phyloP scores from a whole-genome alignment of 2,113 vertebrate genomes.

The Synchiropus splendidus region DNA sequence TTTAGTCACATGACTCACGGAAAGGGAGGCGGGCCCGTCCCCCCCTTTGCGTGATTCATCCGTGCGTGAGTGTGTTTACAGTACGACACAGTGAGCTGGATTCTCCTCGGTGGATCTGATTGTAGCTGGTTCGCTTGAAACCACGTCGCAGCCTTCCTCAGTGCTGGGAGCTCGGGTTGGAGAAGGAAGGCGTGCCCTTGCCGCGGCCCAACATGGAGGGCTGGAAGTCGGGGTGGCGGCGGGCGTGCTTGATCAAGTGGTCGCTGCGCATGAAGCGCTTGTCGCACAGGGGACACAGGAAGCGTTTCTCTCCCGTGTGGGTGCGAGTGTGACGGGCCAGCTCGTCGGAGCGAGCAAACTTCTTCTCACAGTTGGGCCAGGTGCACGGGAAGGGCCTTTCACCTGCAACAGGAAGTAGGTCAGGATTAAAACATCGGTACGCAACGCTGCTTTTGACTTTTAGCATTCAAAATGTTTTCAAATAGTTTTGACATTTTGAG shows the following conservation, averaged over 20 bases:
- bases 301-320: conserved; percentile 71
- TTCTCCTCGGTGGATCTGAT: conserved; percentile 32
- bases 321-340: conserved; percentile 72
- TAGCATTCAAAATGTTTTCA: too few relatives aligned
- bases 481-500: too few relatives aligned
- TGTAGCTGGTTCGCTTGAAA: conserved; percentile 42
- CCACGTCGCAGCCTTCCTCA: conserved; percentile 16
- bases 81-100: conserved; percentile 21
- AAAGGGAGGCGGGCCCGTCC: conserved; percentile 10
- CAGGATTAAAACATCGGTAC: background rate
- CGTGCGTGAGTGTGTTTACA: conserved; percentile 10
- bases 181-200: conserved; percentile 25
- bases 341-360: conserved; percentile 72
- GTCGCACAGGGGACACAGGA: conserved; percentile 68
- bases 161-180: conserved; percentile 5
- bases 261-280: conserved; percentile 76
- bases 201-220: conserved; percentile 66
- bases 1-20: conserved; percentile 30
- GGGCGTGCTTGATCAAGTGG: conserved; percentile 73
- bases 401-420: conserved; percentile 40
- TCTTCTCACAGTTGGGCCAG: conserved; percentile 70
- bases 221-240: conserved; percentile 68
- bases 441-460: too few relatives aligned
- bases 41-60: conserved; percentile 8
- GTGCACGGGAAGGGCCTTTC: conserved; percentile 70